These are phyloP conservation scores for Geococcyx californianus DNA, from an alignment of 2,113 vertebrate genomes.

Conservation along the genomic window DNA sequence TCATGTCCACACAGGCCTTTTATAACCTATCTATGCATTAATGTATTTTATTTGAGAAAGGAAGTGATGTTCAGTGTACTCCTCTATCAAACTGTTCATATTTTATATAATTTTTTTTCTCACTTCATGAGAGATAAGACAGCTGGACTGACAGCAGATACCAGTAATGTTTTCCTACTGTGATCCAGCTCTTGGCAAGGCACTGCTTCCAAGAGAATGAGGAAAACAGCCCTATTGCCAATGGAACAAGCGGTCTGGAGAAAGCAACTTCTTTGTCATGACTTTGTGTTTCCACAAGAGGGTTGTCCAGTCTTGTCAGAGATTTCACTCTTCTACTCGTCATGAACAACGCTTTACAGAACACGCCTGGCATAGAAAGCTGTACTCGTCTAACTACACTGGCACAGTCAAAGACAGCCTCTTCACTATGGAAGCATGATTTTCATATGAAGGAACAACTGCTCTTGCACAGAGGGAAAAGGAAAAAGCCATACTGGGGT, in stretches of 20 bases:
- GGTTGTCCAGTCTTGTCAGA: not conserved
- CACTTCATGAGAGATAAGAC: not conserved
- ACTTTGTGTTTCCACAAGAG: not conserved
- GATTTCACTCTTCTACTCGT: not conserved
- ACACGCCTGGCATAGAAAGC: not conserved
- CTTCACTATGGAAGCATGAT: not conserved
- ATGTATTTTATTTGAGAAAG: not conserved
- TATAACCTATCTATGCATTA: not conserved
- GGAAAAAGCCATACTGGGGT: not conserved
- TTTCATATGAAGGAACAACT: not conserved
- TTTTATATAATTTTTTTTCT: not conserved
- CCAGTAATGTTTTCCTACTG: not conserved
- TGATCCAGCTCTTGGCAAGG: not conserved
- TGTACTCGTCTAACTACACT: rapidly evolving
- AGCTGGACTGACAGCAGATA: not conserved
- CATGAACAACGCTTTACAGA: not conserved
- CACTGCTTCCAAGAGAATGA: not conserved
- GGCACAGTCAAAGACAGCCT: not conserved
- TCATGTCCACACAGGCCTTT: not conserved
- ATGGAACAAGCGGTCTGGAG: not conserved
- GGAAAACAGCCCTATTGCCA: not conserved
- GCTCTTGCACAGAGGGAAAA: not conserved
- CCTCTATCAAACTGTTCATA: not conserved
- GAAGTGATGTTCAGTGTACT: not conserved
- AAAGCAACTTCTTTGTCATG: not conserved